A percentile compares a stretch with the other conserved stretches of the same genome.
phyloP scores from a whole-genome alignment of 2,797 vertebrate genomes.

The Apodemus agrarius region DNA sequence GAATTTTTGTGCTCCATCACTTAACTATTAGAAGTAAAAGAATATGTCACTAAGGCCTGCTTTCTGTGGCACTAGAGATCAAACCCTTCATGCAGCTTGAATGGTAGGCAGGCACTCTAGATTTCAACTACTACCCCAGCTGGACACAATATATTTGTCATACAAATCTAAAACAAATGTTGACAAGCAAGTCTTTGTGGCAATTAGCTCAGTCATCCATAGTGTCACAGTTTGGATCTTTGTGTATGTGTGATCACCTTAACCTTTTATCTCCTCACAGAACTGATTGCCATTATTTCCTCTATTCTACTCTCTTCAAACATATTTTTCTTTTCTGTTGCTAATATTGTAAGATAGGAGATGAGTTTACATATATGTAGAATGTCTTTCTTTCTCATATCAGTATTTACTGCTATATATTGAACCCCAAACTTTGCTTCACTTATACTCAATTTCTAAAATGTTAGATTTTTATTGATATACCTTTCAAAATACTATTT shows the following conservation, averaged over 20 bases:
- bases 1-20: neutral
- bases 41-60: neutral
- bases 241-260: neutral
- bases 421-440: neutral
- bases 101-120: neutral
- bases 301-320: neutral
- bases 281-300: neutral
- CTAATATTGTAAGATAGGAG: neutral
- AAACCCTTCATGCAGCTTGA: neutral
- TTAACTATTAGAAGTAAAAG: neutral
- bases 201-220: neutral
- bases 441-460: neutral
- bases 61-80: neutral
- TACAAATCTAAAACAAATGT: neutral
- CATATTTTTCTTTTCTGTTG: neutral
- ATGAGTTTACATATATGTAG: neutral
- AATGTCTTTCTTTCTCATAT: neutral
- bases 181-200: neutral
- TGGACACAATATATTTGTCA: neutral
- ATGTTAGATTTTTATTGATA: neutral
- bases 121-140: neutral
- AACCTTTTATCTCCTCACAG: neutral
- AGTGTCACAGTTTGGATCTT: neutral
- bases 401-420: neutral
- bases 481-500: neutral